These are phyloP conservation scores for Heteropelma amictum DNA, from an alignment of 2,888 invertebrate genomes.

Conservation along the genomic window DNA sequence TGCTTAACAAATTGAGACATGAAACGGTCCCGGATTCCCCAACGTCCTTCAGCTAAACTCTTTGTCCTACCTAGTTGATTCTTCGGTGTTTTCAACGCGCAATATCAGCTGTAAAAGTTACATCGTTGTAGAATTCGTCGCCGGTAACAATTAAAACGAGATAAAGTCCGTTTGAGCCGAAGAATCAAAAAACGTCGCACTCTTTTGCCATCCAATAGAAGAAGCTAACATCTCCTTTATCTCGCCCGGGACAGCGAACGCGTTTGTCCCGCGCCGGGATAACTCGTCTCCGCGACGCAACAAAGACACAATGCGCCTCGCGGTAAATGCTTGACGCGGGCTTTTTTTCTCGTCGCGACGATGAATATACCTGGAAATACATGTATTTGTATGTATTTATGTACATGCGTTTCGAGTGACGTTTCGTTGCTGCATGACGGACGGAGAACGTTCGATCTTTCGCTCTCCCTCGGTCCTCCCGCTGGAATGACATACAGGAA, in stretches of 20 bases:
- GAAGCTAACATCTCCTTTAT: conserved; percentile 40
- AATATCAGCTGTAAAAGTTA: too few species aligned
- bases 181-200: conserved; percentile 61
- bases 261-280: not conserved
- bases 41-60: too few species aligned
- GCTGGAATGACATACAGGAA: conserved; percentile 2
- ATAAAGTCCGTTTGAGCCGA: not conserved
- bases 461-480: not conserved
- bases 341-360: conserved; percentile 17
- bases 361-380: conserved; percentile 39
- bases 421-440: too few species aligned
- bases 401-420: conserved; percentile 24
- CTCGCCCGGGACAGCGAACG: conserved; percentile 9
- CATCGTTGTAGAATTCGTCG: too few species aligned
- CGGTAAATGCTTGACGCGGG: conserved; percentile 10
- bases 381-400: conserved; percentile 16
- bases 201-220: conserved; percentile 66
- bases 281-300: conserved; percentile 19
- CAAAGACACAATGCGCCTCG: conserved; percentile 2
- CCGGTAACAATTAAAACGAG: conserved; percentile 1
- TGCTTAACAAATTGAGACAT: not conserved
- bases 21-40: too few species aligned
- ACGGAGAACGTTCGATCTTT: not conserved
- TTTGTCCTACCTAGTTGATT: too few species aligned
- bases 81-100: too few species aligned